These are phyloP conservation scores for Leucophora obtusa DNA, from an alignment of 2,888 invertebrate genomes.

Conservation along the genomic window DNA sequence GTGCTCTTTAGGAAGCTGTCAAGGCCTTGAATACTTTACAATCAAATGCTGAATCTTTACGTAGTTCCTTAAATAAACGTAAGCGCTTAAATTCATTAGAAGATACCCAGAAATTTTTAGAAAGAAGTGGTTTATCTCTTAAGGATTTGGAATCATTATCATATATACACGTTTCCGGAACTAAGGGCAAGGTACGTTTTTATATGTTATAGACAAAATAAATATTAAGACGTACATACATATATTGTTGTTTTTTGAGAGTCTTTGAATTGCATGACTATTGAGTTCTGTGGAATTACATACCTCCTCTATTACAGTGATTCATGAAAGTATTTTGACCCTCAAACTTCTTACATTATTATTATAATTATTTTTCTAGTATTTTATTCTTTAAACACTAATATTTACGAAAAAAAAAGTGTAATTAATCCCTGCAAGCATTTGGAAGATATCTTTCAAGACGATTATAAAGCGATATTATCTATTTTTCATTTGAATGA, in stretches of 20 bases:
- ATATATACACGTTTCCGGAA: slow-evolving; percentile 96
- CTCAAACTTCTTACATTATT: too few relatives aligned
- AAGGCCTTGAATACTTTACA: slow-evolving; percentile 85
- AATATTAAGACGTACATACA: background rate
- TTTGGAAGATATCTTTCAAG: too few relatives aligned
- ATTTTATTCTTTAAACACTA: too few relatives aligned
- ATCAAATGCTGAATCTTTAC: slow-evolving; percentile 84
- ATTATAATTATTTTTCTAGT: too few relatives aligned
- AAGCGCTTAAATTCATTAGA: slow-evolving; percentile 71
- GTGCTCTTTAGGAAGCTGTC: slow-evolving; percentile 83
- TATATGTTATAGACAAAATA: background rate
- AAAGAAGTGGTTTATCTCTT: slow-evolving; percentile 82
- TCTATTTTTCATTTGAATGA: too few relatives aligned
- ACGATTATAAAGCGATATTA: too few relatives aligned
- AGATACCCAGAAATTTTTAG: slow-evolving; percentile 82
- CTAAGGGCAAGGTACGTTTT: slow-evolving; percentile 91
- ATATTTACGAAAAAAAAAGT: too few relatives aligned
- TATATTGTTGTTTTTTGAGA: background rate
- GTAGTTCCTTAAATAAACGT: slow-evolving; percentile 78
- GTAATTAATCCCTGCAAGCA: too few relatives aligned
- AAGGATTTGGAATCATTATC: slow-evolving; percentile 86
- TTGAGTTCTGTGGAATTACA: too few relatives aligned
- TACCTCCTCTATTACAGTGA: too few relatives aligned
- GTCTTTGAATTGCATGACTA: slow-evolving; percentile 8
- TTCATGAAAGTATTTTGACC: too few relatives aligned